Conservation (phyloP, 2,113 vertebrate genomes). For the Seriola dumerili region DNA sequence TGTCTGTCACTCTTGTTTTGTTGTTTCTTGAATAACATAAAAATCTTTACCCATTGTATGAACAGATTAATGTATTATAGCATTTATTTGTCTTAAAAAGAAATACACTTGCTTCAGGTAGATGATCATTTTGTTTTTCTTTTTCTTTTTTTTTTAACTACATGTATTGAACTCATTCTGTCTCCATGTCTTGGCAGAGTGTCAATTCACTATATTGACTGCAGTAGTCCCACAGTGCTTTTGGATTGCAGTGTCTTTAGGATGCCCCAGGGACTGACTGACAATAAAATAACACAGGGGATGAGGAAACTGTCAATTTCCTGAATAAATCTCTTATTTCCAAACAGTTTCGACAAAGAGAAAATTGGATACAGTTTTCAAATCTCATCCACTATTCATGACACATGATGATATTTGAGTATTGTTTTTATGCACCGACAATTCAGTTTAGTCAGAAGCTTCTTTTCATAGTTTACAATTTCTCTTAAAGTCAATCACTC, state of each 20-base stretch:
- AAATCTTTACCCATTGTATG: slow-evolving; percentile 15
- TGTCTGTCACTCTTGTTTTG: neutral
- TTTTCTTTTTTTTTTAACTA: slow-evolving; percentile 1
- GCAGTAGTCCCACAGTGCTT: slow-evolving; percentile 27
- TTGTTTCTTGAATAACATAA: slow-evolving; percentile 19
- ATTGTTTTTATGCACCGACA: neutral
- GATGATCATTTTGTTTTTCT: neutral
- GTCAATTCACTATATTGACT: slow-evolving; percentile 54
- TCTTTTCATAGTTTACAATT: neutral
- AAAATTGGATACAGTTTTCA: neutral
- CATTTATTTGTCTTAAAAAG: slow-evolving; percentile 17
- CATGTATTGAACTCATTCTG: slow-evolving; percentile 54
- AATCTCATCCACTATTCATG: neutral
- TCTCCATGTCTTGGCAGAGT: slow-evolving; percentile 40
- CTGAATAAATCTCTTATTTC: slow-evolving; percentile 6
- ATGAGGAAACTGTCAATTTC: slow-evolving; percentile 32
- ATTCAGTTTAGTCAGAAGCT: neutral
- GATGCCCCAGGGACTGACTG: slow-evolving; percentile 20
- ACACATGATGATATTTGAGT: neutral
- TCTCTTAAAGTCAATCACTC: neutral
- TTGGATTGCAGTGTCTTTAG: slow-evolving; percentile 31
- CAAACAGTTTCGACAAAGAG: slow-evolving; percentile 20
- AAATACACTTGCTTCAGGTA: slow-evolving; percentile 23
- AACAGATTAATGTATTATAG: slow-evolving; percentile 41
- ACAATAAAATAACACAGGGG: slow-evolving; percentile 25